Evolutionary conservation across 2,888 invertebrate genomes (phyloP).

Genomic region (Drosophila glabriapex): DNA sequence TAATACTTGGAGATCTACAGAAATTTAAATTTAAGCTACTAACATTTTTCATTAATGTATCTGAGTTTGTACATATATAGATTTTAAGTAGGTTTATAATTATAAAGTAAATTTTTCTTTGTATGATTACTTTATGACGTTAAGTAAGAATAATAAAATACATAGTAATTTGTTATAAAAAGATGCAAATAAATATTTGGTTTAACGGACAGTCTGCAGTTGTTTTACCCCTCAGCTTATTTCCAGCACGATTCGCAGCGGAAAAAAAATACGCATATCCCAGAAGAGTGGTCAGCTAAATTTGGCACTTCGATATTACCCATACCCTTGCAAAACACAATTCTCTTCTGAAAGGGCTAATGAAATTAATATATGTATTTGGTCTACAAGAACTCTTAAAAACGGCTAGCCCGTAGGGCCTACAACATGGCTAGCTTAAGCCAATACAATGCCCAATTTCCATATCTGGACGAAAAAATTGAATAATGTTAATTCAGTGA

Average conservation of each 20-base stretch:
- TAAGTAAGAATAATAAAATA: constrained; percentile 33
- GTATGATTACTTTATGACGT: constrained; percentile 41
- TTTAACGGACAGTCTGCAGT: constrained; percentile 5
- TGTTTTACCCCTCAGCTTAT: not conserved
- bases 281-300: not conserved
- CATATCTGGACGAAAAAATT: not conserved
- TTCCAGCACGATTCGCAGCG: not conserved
- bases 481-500: not conserved
- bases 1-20: constrained; percentile 68
- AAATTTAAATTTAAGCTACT: constrained; percentile 63
- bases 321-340: not conserved
- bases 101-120: constrained; percentile 60
- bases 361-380: not conserved
- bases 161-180: constrained; percentile 42
- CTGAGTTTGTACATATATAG: constrained; percentile 72
- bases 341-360: not conserved
- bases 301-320: not conserved
- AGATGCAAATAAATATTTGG: constrained; percentile 3
- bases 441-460: not conserved
- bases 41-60: constrained; percentile 64
- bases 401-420: not conserved
- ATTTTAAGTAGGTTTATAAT: constrained; percentile 64
- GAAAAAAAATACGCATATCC: not conserved
- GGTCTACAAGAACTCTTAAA: not conserved
- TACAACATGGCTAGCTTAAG: not conserved